Base-by-base conservation (phyloP, 2,113 vertebrate genomes). In the Setophaga kirtlandii region DNA sequence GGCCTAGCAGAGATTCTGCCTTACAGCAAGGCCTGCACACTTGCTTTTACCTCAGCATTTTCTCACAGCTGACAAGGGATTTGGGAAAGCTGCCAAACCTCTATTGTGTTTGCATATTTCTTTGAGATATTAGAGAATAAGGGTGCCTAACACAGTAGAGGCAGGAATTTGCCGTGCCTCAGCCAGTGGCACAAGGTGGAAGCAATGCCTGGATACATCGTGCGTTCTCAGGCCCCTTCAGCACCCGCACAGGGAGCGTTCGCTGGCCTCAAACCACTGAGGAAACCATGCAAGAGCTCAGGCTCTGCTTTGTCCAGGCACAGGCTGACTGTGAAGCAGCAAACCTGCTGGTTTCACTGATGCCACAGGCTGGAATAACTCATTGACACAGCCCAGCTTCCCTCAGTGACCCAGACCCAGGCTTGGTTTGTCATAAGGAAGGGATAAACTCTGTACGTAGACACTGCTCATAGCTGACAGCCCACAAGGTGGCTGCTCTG, bases 241-340 rank as follows among this genome's bases (percentile, higher is more conserved):
- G 14, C 35, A 63, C 4, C 10, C 4, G 2, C 53, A 28, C 53
- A 8, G 24, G 3, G 21, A 79, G 33, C 0, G 0, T 1, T 11
- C 0, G 0, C 6, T 24, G 24, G n/a, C 42, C n/a, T 20, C n/a
- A 42, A 31, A 27, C 7, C 52, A 4, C 2, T 9, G 16, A 6
- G 22, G 24, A 39, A 33, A 24, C 0, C 0, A 5, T 2, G 4
- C 35, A 28, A 53, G 39, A 56, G 9, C 9, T 14, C 47, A 24
- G 27, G 28, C 3, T 49, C 18, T 30, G 49, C 17, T 33, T 21
- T 50, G 21, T 15, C 25, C 44, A 20, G 59, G 44, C 76, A 69
- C 56, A 49, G 33, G 18, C 22, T 79, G 55, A 31, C 39, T 11
- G 37, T 3, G 20, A 79, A 39, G 23, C 56, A 47, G 24, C 37